Evolutionary conservation across 2,113 vertebrate species (phyloP).

Genomic region (Rhinopomastus cyanomelas): DNA sequence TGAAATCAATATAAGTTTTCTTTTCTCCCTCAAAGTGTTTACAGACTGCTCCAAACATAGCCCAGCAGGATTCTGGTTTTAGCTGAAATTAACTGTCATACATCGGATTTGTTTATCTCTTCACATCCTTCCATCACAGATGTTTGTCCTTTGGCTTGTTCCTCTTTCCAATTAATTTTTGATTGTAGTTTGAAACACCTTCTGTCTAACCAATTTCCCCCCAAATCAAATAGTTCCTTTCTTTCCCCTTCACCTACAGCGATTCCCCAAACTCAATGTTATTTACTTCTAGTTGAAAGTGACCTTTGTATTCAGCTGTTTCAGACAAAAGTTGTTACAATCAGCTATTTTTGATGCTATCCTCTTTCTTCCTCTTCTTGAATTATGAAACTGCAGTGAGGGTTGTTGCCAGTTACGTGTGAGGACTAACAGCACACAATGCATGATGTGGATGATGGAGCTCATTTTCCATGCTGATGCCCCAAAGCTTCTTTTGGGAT

Average conservation of each 20-base stretch:
- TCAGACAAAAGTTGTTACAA: background rate
- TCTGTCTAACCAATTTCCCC: conserved; percentile 63
- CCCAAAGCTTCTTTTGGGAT: background rate
- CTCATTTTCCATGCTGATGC: background rate
- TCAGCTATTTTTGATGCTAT: background rate
- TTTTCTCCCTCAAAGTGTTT: background rate
- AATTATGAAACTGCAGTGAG: background rate
- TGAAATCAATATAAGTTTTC: background rate
- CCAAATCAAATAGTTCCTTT: conserved; percentile 37
- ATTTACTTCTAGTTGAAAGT: conserved; percentile 2
- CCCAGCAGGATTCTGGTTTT: conserved; percentile 61
- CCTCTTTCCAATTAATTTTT: conserved; percentile 76
- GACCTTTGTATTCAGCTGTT: background rate
- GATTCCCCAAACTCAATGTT: background rate
- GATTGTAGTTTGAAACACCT: conserved; percentile 73
- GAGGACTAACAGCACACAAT: background rate
- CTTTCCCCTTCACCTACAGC: background rate
- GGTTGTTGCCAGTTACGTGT: background rate
- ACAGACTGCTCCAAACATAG: conserved; percentile 2
- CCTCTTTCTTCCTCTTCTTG: background rate
- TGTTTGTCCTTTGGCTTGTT: conserved; percentile 78
- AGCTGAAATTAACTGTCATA: conserved; percentile 47
- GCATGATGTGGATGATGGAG: background rate
- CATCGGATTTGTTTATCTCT: conserved; percentile 60
- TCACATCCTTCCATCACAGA: conserved; percentile 61